These are phyloP conservation scores for Pelecanus crispus DNA, from an alignment of 2,113 vertebrate genomes.

Conservation along the genomic window DNA sequence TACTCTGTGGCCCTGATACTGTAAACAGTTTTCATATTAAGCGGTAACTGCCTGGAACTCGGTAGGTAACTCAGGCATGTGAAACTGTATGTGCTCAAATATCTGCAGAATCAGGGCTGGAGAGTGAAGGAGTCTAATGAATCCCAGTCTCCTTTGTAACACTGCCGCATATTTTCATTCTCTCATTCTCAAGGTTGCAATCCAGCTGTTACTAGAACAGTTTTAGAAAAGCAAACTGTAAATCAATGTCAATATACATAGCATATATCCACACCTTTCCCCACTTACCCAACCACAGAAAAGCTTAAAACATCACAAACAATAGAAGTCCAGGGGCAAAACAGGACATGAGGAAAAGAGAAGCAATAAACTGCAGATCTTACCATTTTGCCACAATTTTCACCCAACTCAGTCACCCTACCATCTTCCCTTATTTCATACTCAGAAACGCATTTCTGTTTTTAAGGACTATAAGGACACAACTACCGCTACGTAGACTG, in stretches of 20 bases:
- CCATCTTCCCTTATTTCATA: background rate
- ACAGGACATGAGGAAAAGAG: background rate
- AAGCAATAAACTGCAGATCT: background rate
- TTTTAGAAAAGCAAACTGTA: background rate
- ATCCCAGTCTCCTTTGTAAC: constrained; percentile 19
- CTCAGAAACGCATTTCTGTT: background rate
- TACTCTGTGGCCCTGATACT: background rate
- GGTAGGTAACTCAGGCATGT: background rate
- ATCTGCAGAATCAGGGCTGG: background rate
- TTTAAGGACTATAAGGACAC: background rate
- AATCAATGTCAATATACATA: background rate
- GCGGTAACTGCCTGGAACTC: background rate
- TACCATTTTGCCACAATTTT: background rate
- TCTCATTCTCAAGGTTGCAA: background rate
- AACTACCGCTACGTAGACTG: rapidly evolving
- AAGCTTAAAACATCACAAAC: background rate
- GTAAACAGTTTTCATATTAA: background rate
- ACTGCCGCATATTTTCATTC: background rate
- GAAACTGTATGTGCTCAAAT: background rate
- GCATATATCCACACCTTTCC: background rate
- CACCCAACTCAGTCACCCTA: background rate
- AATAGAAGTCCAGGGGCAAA: constrained; percentile 7
- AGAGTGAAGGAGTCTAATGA: background rate
- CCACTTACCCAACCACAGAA: background rate
- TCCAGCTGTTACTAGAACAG: background rate